Percentiles rank a stretch among this genome's conserved stretches.
These are phyloP conservation scores for Arizona elegans DNA, from an alignment of 2,113 vertebrate genomes.

Conservation along the genomic window DNA sequence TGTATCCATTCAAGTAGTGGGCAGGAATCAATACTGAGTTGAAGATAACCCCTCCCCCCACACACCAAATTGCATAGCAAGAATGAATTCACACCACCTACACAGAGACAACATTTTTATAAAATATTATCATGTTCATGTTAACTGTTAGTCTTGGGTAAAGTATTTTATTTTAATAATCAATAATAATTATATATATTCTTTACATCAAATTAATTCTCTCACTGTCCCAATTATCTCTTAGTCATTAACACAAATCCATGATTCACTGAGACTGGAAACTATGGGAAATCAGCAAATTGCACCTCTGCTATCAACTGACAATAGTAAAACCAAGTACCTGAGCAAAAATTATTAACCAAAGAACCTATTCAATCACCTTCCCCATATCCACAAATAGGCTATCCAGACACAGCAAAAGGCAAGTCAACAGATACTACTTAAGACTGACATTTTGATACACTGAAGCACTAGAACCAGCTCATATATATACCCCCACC, in stretches of 20 bases:
- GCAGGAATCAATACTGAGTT: neutral
- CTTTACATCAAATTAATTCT: too few relatives aligned
- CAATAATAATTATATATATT: too few relatives aligned
- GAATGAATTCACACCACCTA: neutral
- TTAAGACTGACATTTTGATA: neutral
- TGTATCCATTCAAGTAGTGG: neutral
- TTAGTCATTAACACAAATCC: too few relatives aligned
- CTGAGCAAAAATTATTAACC: too few relatives aligned
- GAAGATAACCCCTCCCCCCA: neutral
- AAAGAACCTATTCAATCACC: neutral
- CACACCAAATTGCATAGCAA: neutral
- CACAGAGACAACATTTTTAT: neutral
- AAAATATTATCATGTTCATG: neutral
- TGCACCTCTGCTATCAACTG: too few relatives aligned
- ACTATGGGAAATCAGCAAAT: too few relatives aligned
- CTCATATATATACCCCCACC: rapidly evolving
- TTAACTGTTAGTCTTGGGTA: neutral
- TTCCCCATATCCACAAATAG: neutral
- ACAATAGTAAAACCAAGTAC: too few relatives aligned
- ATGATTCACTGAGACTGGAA: too few relatives aligned
- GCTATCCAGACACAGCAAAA: neutral
- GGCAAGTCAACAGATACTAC: neutral
- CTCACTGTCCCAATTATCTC: too few relatives aligned
- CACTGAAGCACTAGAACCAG: neutral
- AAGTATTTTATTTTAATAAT: neutral